Base-by-base conservation (phyloP, 64 coral and sea anemone species). In the Acropora tenuis region DNA sequence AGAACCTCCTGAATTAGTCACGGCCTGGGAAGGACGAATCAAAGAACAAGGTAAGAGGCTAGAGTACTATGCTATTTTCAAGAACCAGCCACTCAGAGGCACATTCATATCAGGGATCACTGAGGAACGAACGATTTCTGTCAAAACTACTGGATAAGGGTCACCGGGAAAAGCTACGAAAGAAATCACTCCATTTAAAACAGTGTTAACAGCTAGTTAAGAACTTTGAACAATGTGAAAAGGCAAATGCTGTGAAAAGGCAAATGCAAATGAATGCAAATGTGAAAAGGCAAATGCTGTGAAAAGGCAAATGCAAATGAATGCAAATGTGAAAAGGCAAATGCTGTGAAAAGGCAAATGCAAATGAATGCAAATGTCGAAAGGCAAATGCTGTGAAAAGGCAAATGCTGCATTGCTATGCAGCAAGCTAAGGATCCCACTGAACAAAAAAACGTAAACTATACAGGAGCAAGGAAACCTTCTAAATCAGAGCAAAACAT, bases 31-130 rank as follows among this genome's bases (percentile, higher is more conserved):
- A 89, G 87, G 87, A 77, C 74, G 74, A 89, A 74, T 89, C 50
- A 89, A 77, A n/a, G 73, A 91, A 91, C 89, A 91, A 91, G 69
- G 79, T 91, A 83, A 69, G 69, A 91, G 89, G 71, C 82, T 91
- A 75, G 50, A 91, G 50, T 84, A 84, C 48, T 91, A 73, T 91
- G 63, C 46, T 84, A 84, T 77, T 61, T 91, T 80, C 76, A 73
- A 91, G 48, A 79, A 90, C 81, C 78, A 90, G 79, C 78, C 83
- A 58, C 89, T 90, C 18, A 40, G 78, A 75, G 89, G 83, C 78
- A 89, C 69, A 89, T 89, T 89, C 88, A 80, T 89, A 65, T 89
- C 42, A 69, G 86, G 48, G 10, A 57, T 77, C 50, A 88, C 60
- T 44, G 30, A 30, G 30, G 30, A 88, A 77, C 48, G 65, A 90